These are phyloP conservation scores for Molothrus aeneus DNA, from an alignment of 2,797 vertebrate species.

Conservation along the genomic window DNA sequence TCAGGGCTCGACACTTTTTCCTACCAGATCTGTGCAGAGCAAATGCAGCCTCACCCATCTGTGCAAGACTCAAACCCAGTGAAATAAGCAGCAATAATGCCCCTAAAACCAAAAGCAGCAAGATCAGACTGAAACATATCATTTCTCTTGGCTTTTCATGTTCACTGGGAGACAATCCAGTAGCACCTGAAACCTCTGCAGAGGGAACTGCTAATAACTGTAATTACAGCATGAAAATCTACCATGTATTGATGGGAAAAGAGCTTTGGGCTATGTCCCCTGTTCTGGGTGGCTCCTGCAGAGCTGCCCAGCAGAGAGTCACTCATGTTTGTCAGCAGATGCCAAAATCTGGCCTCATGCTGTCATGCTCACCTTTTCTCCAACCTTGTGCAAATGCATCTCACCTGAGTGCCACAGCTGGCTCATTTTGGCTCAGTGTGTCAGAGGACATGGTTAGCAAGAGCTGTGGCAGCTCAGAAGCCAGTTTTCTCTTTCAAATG, in stretches of 20 bases:
- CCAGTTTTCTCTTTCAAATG: not conserved
- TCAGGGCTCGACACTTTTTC: not conserved
- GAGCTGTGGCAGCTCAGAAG: not conserved
- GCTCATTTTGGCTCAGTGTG: not conserved
- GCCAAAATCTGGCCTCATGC: not conserved
- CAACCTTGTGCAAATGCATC: not conserved
- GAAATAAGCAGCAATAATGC: not conserved
- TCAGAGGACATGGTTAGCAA: not conserved
- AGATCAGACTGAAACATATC: rapidly evolving
- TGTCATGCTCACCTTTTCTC: not conserved
- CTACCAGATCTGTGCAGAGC: not conserved
- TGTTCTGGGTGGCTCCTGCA: not conserved
- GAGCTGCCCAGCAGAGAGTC: not conserved
- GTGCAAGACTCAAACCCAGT: not conserved
- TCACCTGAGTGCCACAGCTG: not conserved
- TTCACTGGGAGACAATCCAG: not conserved
- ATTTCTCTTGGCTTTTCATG: not conserved
- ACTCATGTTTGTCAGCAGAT: not conserved
- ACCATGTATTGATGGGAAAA: not conserved
- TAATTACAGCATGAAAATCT: not conserved
- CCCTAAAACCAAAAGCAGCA: not conserved
- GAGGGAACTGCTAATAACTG: not conserved
- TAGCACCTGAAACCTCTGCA: not conserved
- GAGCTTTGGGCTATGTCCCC: not conserved
- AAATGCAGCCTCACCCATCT: not conserved